phyloP scores from a whole-genome alignment of 37 sponge, comb jelly and placozoan genomes.

The Aphrocallistes beatrix region DNA sequence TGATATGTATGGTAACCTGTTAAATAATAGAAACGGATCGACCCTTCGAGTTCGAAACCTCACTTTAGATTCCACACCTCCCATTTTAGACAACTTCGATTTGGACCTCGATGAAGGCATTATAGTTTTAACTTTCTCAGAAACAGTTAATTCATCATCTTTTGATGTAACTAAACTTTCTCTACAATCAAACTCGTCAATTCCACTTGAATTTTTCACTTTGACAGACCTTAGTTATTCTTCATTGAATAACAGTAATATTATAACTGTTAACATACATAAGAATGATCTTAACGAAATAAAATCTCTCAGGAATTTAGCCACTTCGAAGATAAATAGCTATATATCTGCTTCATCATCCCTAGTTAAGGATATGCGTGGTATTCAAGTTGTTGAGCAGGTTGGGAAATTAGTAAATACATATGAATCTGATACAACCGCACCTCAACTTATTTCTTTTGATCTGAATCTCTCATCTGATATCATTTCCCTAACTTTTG shows the following conservation, averaged over 20 bases:
- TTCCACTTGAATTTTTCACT: not conserved
- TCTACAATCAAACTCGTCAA: not conserved
- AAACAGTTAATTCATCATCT: slow-evolving; percentile 50
- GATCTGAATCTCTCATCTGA: slow-evolving; percentile 33
- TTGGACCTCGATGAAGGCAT: slow-evolving; percentile 59
- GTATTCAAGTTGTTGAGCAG: not conserved
- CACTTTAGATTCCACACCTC: slow-evolving; percentile 49
- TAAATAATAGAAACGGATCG: not conserved
- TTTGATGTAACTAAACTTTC: slow-evolving; percentile 26
- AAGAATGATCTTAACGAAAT: slow-evolving; percentile 53
- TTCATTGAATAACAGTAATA: not conserved
- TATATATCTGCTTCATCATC: not conserved
- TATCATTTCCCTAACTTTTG: slow-evolving; percentile 30
- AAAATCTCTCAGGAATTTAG: slow-evolving; percentile 36
- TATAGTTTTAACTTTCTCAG: slow-evolving; percentile 47
- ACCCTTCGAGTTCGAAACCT: slow-evolving; percentile 13
- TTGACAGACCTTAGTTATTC: not conserved
- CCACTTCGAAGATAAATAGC: slow-evolving; percentile 1
- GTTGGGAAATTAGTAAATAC: not conserved
- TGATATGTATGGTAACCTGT: not conserved
- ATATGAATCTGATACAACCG: slow-evolving; percentile 17
- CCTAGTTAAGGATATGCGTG: not conserved
- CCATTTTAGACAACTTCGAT: slow-evolving; percentile 33
- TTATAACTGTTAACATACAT: slow-evolving; percentile 40
- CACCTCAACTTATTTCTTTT: slow-evolving; percentile 29